phyloP scores from a whole-genome alignment of 2,113 vertebrate genomes.

The Epinephelus fuscoguttatus region DNA sequence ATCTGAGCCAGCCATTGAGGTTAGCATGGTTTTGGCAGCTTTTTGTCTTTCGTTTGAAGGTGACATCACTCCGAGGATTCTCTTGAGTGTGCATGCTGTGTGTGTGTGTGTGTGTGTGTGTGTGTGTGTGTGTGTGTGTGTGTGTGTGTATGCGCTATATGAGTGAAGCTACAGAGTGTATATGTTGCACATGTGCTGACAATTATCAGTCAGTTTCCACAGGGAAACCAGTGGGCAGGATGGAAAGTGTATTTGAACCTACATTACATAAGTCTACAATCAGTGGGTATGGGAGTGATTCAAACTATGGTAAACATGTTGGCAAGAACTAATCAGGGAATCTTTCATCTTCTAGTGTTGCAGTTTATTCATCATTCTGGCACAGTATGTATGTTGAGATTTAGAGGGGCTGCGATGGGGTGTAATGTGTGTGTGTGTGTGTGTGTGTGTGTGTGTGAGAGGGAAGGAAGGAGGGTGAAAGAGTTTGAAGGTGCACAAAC shows the following conservation, averaged over 20 bases:
- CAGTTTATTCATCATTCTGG: conserved; percentile 67
- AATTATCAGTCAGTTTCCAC: conserved; percentile 67
- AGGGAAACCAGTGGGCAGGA: conserved; percentile 60
- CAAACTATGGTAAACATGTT: conserved; percentile 75
- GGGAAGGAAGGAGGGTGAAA: not conserved
- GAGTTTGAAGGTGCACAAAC: conserved; percentile 42
- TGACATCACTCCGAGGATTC: conserved; percentile 68
- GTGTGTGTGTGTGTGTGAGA: conserved; percentile 10
- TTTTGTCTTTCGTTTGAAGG: conserved; percentile 51
- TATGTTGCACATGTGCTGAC: conserved; percentile 64
- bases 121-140: conserved; percentile 28
- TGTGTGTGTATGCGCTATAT: conserved; percentile 16
- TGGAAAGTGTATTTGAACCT: conserved; percentile 65
- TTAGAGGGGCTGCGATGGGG: conserved; percentile 23
- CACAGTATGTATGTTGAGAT: conserved; percentile 29
- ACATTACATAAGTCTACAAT: conserved; percentile 74
- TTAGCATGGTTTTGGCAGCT: conserved; percentile 47
- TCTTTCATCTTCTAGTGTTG: conserved; percentile 73
- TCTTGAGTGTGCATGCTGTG: conserved; percentile 15
- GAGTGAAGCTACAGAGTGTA: conserved; percentile 32
- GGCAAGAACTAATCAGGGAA: conserved; percentile 69
- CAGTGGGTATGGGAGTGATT: conserved; percentile 72
- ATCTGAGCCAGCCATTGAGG: conserved; percentile 51
- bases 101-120: conserved; percentile 3
- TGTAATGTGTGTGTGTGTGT: conserved; percentile 22